Base-by-base conservation (phyloP, 2,797 vertebrate genomes). In the Masticophis lateralis region DNA sequence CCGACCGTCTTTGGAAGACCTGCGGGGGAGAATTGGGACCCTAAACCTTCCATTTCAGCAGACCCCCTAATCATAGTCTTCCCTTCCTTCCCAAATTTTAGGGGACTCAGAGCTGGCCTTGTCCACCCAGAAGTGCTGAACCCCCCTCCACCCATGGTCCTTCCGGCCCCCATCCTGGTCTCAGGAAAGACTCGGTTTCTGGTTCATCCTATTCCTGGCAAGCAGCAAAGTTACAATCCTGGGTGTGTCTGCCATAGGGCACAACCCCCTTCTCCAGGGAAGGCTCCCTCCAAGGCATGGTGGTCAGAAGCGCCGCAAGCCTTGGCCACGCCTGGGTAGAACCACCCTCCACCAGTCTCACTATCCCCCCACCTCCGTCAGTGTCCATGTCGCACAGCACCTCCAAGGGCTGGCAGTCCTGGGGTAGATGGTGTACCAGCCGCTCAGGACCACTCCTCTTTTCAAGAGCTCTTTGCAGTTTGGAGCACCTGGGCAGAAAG, bases 311-410 rank as follows among this genome's bases (percentile, higher is more conserved):
- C 0, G 2, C 27, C 8, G 0, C 3, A 61, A 1, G 0, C 32
- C 3, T 25, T 43, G 27, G 13, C 28, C 0, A 0, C 0, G 5
- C 27, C 1, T 13, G 55, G 37, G 12, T 3, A 47, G 37, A 43
- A 5, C n/a, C 1, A 0, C 20, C 20, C 53, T 37, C 2, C 0
- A 2, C 16, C 3, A 0, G 14, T 47, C 97, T 97, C 94, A 97
- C 96, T 0, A 93, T 96, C 97, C 97, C 97, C 3, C 96, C 96
- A 0, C 97, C 96, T 0, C 96, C 95, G 0, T 97, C 97, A 0
- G 92, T 97, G 53, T 96, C 63, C 97, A 97, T 97, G 95, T 97
- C 96, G 16, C 97, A 97, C 14, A 97, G 91, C 60, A 96, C 95
- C 0, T n/a, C 53, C 92, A 97, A 92, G 0, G 55, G 55, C 55